These are phyloP conservation scores for Paralichthys olivaceus DNA, from an alignment of 2,113 vertebrate species.

Conservation along the genomic window DNA sequence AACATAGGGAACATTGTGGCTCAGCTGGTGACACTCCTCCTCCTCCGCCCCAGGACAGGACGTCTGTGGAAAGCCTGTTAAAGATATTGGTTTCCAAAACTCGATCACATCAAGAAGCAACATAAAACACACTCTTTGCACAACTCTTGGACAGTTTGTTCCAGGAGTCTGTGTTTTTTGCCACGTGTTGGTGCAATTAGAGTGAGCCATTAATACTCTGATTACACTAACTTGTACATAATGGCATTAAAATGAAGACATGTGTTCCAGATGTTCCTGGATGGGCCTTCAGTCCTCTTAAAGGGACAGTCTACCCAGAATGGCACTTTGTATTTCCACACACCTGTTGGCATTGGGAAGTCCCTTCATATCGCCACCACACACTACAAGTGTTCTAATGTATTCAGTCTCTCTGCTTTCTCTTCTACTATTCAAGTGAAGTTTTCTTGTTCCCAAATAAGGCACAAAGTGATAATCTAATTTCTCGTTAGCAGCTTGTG, in stretches of 20 bases:
- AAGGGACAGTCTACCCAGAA: conserved; percentile 14
- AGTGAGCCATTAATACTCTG: not conserved
- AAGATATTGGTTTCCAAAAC: conserved; percentile 17
- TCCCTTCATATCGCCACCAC: conserved; percentile 2
- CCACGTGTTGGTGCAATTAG: not conserved
- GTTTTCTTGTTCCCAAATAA: conserved; percentile 20
- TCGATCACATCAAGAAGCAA: conserved; percentile 23
- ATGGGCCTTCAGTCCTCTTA: conserved; percentile 18
- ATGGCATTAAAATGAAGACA: conserved; percentile 35
- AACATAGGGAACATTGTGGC: conserved; percentile 61
- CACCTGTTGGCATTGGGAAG: not conserved
- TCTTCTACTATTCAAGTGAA: conserved; percentile 6
- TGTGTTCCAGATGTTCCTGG: conserved; percentile 33
- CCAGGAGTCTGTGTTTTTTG: not conserved
- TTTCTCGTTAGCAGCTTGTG: conserved; percentile 50
- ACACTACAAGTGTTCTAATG: not conserved
- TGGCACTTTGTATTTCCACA: not conserved
- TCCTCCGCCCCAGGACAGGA: conserved; percentile 29
- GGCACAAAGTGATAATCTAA: conserved; percentile 30
- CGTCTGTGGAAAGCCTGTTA: conserved; percentile 37
- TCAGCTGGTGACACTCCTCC: conserved; percentile 57
- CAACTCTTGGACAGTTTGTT: not conserved
- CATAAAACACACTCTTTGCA: conserved; percentile 9
- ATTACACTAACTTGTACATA: conserved; percentile 13
- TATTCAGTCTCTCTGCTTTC: conserved; percentile 3